A percentile compares a stretch with the other conserved stretches of the same genome.
These are phyloP conservation scores for Lontra canadensis DNA, from an alignment of 2,113 vertebrate genomes.

Conservation along the genomic window DNA sequence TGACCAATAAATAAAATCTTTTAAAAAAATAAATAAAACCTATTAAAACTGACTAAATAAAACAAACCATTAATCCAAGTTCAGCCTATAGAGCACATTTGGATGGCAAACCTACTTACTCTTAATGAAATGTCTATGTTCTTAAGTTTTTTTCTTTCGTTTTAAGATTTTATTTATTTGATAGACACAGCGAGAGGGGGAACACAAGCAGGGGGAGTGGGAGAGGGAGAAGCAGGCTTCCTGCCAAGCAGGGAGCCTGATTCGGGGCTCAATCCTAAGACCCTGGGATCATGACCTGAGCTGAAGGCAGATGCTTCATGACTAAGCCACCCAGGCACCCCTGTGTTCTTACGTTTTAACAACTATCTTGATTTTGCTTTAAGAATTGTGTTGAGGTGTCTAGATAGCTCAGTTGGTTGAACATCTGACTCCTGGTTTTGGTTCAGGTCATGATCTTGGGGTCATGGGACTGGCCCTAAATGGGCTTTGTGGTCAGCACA, in stretches of 20 bases:
- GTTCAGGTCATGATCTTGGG: not conserved
- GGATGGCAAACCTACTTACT: not conserved
- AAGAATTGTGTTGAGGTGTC: not conserved
- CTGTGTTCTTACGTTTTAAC: not conserved
- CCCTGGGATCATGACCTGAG: too few relatives aligned
- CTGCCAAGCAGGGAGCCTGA: too few relatives aligned
- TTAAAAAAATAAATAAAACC: not conserved
- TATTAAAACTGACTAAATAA: not conserved
- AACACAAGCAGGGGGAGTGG: too few relatives aligned
- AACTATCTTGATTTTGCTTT: constrained; percentile 10
- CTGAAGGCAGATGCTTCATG: too few relatives aligned
- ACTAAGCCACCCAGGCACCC: too few relatives aligned
- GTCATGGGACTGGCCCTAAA: not conserved
- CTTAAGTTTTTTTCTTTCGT: not conserved
- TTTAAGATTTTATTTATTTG: too few relatives aligned
- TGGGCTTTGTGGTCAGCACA: not conserved
- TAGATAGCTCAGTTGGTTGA: not conserved
- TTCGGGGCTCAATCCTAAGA: too few relatives aligned
- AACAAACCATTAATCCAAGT: not conserved
- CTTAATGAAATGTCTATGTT: not conserved
- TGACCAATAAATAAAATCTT: not conserved
- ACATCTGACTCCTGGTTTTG: not conserved
- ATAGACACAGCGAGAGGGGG: too few relatives aligned
- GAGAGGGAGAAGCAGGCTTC: too few relatives aligned
- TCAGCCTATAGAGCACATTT: not conserved